Conservation (phyloP, 2,113 vertebrate species). For the pig (Sus scrofa) region DNA sequence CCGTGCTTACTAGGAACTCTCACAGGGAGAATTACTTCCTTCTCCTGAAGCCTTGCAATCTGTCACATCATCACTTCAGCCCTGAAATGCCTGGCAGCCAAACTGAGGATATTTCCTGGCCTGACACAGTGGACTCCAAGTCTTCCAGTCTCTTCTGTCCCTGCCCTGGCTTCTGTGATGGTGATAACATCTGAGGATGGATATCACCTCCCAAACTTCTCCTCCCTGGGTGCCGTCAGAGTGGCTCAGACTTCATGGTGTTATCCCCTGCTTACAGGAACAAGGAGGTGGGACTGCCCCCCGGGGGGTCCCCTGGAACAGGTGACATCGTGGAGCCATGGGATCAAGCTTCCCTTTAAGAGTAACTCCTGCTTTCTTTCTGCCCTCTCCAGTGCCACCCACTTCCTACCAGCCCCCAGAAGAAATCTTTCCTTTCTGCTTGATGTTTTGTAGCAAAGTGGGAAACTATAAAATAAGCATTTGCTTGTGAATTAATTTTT, state of each 20-base stretch:
- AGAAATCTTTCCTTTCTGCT: constrained; percentile 51
- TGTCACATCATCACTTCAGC: neutral
- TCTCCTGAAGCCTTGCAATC: neutral
- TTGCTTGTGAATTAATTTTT: constrained; percentile 74
- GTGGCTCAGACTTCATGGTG: neutral
- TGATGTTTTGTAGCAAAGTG: constrained; percentile 54
- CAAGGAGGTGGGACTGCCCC: neutral
- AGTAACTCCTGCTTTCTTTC: neutral
- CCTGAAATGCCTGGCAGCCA: neutral
- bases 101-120: neutral
- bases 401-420: constrained; percentile 60
- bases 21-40: neutral
- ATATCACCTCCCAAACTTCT: neutral
- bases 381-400: neutral
- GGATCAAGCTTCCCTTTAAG: neutral
- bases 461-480: constrained; percentile 64
- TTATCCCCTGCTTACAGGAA: neutral
- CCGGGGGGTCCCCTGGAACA: neutral
- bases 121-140: neutral
- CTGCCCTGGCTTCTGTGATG: neutral
- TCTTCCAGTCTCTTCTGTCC: neutral
- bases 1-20: neutral
- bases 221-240: neutral
- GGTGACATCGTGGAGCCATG: neutral
- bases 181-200: neutral